phyloP scores from a whole-genome alignment of 1,140 invertebrate species.

The Papilio aristodemus region DNA sequence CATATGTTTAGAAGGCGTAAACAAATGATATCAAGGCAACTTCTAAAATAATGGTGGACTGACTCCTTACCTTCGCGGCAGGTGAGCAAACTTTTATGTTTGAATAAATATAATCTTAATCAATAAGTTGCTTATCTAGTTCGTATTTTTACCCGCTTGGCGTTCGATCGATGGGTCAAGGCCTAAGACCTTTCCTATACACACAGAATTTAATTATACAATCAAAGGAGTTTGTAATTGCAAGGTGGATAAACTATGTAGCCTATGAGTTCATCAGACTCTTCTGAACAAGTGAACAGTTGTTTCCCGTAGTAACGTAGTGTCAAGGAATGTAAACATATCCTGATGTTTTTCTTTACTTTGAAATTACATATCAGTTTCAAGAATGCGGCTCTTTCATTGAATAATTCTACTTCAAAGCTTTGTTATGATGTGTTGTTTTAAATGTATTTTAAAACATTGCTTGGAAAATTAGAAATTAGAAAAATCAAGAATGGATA shows the following conservation, averaged over 20 bases:
- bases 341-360: not conserved
- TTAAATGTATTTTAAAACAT: not conserved
- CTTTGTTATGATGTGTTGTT: too few species aligned
- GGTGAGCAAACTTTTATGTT: slow-evolving; percentile 53
- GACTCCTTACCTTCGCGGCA: slow-evolving; percentile 64
- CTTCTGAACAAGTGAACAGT: slow-evolving; percentile 2
- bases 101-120: slow-evolving; percentile 23
- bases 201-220: not conserved
- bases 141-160: slow-evolving; percentile 36
- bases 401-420: not conserved
- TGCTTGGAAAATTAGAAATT: not conserved
- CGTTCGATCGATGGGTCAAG: slow-evolving; percentile 46
- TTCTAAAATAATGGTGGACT: slow-evolving; percentile 74
- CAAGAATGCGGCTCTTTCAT: not conserved
- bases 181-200: slow-evolving; percentile 21
- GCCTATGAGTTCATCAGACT: not conserved
- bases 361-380: not conserved
- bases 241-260: slow-evolving; percentile 46
- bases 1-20: slow-evolving; percentile 74
- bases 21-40: slow-evolving; percentile 75
- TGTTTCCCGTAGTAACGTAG: slow-evolving; percentile 10
- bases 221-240: not conserved
- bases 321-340: slow-evolving; percentile 3
- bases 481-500: too few species aligned
- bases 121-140: slow-evolving; percentile 28